A percentile compares a stretch with the other conserved stretches of the same genome.
These are phyloP conservation scores for Dipodomys merriami DNA, from an alignment of 2,113 vertebrate species.

Conservation along the genomic window DNA sequence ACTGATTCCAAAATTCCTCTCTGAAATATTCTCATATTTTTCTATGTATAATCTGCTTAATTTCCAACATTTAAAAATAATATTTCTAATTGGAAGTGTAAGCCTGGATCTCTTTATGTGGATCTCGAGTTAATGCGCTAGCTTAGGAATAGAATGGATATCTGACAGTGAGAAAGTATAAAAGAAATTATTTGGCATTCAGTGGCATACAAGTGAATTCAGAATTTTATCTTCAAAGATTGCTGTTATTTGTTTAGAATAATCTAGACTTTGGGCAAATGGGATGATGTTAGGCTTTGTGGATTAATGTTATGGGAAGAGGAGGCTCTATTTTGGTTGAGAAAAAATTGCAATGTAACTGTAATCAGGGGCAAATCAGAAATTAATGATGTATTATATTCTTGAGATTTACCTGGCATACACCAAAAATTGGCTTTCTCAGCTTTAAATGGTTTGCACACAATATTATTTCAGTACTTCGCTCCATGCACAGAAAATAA, in stretches of 20 bases:
- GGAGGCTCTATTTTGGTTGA: slow-evolving; percentile 47
- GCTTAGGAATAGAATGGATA: slow-evolving; percentile 28
- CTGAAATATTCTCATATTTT: neutral
- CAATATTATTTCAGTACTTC: slow-evolving; percentile 60
- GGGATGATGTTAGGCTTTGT: neutral
- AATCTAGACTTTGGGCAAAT: slow-evolving; percentile 23
- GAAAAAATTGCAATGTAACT: slow-evolving; percentile 42
- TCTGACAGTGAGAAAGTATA: neutral
- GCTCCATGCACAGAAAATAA: slow-evolving; percentile 26
- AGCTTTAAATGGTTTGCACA: slow-evolving; percentile 54
- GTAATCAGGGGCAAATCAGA: slow-evolving; percentile 68
- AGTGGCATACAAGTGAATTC: neutral
- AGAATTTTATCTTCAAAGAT: neutral
- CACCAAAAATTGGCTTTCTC: slow-evolving; percentile 55
- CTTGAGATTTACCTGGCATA: slow-evolving; percentile 59
- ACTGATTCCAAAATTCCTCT: neutral
- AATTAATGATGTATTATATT: slow-evolving; percentile 62
- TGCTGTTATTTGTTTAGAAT: neutral
- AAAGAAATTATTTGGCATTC: neutral
- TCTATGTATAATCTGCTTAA: neutral
- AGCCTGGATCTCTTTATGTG: neutral
- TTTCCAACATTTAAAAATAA: neutral
- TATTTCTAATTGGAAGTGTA: neutral
- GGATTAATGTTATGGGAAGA: slow-evolving; percentile 5
- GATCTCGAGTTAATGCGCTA: neutral